Percentiles rank a stretch among this genome's conserved stretches.
These are phyloP conservation scores for Diorhabda sublineata DNA, from an alignment of 1,140 invertebrate genomes.

Conservation along the genomic window DNA sequence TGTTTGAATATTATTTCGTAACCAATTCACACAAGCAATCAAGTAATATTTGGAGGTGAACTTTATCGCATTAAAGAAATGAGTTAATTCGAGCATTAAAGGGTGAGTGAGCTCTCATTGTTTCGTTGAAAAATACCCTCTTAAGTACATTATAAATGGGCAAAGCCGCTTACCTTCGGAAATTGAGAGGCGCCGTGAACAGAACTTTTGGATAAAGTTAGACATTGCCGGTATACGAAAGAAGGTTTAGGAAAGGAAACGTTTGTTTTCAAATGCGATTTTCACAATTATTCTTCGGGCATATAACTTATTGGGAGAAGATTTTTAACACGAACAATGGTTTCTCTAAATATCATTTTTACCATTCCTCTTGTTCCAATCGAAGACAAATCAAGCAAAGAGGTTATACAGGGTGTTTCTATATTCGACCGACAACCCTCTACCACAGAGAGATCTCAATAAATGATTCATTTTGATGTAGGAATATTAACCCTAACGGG, in stretches of 20 bases:
- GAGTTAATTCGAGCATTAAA: constrained; percentile 24
- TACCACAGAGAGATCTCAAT: too few relatives aligned
- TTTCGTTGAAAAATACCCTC: constrained; percentile 26
- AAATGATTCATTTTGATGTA: too few relatives aligned
- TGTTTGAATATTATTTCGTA: too few relatives aligned
- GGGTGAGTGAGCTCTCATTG: constrained; percentile 30
- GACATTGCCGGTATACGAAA: constrained; percentile 6
- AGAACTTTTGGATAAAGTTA: constrained; percentile 19
- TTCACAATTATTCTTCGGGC: constrained; percentile 10
- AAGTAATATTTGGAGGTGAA: constrained; percentile 1
- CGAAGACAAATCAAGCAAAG: too few relatives aligned
- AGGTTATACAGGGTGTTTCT: too few relatives aligned
- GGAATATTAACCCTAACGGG: too few relatives aligned
- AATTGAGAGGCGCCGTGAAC: constrained; percentile 4
- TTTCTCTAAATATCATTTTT: too few relatives aligned
- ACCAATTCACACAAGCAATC: not conserved
- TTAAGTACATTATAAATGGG: constrained; percentile 27
- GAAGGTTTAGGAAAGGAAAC: constrained; percentile 1
- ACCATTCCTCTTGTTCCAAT: too few relatives aligned
- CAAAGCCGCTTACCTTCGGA: constrained; percentile 27
- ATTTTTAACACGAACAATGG: too few relatives aligned
- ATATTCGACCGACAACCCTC: too few relatives aligned
- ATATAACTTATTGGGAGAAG: not conserved
- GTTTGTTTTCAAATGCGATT: constrained; percentile 11
- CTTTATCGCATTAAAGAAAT: constrained; percentile 25